Evolutionary conservation across 1,140 invertebrate species (phyloP).

Genomic region (Anoplolepis gracilipes): DNA sequence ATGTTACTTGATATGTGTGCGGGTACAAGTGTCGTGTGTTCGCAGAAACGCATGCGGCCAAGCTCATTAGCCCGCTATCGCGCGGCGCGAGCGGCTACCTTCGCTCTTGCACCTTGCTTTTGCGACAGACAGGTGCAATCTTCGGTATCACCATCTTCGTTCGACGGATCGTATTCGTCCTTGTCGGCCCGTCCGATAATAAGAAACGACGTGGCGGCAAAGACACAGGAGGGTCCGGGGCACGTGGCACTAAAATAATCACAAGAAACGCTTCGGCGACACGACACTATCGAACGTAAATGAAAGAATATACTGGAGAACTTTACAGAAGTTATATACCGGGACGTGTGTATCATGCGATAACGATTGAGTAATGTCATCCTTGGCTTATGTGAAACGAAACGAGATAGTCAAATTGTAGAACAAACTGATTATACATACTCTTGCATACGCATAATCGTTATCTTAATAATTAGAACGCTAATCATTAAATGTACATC

Average conservation of each 20-base stretch:
- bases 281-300: neutral
- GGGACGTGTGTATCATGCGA: neutral
- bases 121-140: conserved; percentile 79
- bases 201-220: conserved; percentile 56
- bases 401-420: neutral
- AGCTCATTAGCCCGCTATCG: conserved; percentile 81
- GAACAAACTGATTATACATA: neutral
- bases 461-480: too few relatives aligned
- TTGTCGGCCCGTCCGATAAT: conserved; percentile 74
- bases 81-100: conserved; percentile 71
- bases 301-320: neutral
- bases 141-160: conserved; percentile 60
- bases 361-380: conserved; percentile 22
- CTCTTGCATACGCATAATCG: neutral
- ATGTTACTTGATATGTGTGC: too few relatives aligned
- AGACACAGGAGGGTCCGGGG: conserved; percentile 56
- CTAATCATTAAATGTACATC: too few relatives aligned
- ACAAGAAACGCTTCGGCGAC: conserved; percentile 50
- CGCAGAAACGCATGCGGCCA: conserved; percentile 50
- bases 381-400: neutral
- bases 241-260: conserved; percentile 76
- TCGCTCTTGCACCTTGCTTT: conserved; percentile 77
- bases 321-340: neutral
- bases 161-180: conserved; percentile 47
- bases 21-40: neutral